Evolutionary conservation across 2,797 vertebrate species (phyloP).

Genomic region (Dryobates pubescens): DNA sequence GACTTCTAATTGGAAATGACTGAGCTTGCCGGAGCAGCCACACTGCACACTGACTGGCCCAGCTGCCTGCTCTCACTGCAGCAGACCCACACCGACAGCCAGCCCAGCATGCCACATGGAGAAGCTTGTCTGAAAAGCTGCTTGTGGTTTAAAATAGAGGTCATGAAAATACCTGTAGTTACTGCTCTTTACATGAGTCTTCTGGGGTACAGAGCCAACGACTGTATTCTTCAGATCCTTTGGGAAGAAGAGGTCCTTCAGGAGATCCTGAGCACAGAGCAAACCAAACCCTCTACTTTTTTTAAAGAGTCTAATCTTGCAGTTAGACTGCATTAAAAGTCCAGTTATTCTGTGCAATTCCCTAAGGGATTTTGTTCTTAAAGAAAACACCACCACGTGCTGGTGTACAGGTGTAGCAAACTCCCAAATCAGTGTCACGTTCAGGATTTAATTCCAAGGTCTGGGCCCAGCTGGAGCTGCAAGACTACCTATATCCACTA

Average conservation of each 20-base stretch:
- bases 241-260: not conserved
- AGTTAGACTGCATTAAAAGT: not conserved
- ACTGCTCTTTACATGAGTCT: not conserved
- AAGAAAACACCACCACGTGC: not conserved
- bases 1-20: conserved; percentile 40
- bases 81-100: not conserved
- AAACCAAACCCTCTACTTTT: not conserved
- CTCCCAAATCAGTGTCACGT: not conserved
- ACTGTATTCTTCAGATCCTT: not conserved
- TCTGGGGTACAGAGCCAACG: not conserved
- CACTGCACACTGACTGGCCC: not conserved
- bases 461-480: not conserved
- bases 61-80: not conserved
- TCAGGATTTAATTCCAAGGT: not conserved
- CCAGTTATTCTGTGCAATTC: not conserved
- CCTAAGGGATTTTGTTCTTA: not conserved
- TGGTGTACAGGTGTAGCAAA: not conserved
- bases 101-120: not conserved
- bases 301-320: not conserved
- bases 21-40: conserved; percentile 11
- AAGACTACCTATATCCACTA: not conserved
- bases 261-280: not conserved
- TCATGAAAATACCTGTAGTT: not conserved
- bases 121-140: not conserved
- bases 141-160: not conserved